Evolutionary conservation across 2,797 vertebrate species (phyloP), one percentile per base, ranked within the genome.

Genomic region (Arrhamphus sclerolepis): DNA sequence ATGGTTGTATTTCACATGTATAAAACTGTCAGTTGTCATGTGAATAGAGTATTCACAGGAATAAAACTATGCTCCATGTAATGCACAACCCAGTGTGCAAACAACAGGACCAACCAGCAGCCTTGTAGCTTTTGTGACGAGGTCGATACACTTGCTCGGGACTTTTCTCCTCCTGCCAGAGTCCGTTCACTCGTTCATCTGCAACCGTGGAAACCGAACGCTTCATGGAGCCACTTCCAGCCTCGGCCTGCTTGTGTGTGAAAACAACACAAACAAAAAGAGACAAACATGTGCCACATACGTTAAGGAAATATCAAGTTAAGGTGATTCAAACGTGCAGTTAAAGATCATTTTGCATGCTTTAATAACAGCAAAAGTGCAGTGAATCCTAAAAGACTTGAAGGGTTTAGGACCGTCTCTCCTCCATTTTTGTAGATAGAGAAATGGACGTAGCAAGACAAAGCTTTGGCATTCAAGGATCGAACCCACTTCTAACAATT

Each of bases 51-150:
- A 7, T 9, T 11, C 13, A 38, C 34, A 38, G 13, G 13, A 38
- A 38, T 14, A 14, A 14, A 38, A 16, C 34, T 38, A 14, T 16
- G 13, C 13, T 38, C 34, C 13, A 3, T 43, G 14, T 20, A 28
- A 16, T 2, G 28, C 21, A 67, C 13, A 51, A 31, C 14, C 9
- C 13, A 38, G 14, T 5, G n/a, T 11, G 42, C 8, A 21, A 28
- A 28, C 29, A 39, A 40, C 34, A 21, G 28, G 42, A 84, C 89
- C 66, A 49, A 92, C 92, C 91, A 34, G 95, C 96, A 62, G 94
- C 95, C 74, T 97, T 98, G 89, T 98, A 99, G 81, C 97, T 98
- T 82, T 95, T 95, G 61, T 94, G 92, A 66, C 96, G 94, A 26
- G 95, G 94, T 39, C 95, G 94, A 86, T 97, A 97, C 73, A 96